Percentiles rank a stretch among this genome's conserved stretches.
These are phyloP conservation scores for Sphecodes monilicornis DNA, from an alignment of 2,888 invertebrate species.

Conservation along the genomic window DNA sequence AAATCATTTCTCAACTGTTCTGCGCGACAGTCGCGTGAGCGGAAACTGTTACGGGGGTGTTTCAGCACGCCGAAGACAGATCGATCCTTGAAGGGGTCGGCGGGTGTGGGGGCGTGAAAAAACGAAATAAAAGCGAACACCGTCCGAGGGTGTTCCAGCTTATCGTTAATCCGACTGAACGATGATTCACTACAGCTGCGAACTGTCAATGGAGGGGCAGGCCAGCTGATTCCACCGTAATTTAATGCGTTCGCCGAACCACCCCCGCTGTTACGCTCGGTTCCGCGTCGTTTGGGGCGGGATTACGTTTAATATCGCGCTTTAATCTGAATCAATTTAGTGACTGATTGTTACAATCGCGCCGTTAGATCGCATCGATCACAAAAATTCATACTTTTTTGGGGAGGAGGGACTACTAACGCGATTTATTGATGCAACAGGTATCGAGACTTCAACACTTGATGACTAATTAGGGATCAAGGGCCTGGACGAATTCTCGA, in stretches of 20 bases:
- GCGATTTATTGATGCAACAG: neutral
- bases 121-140: conserved; percentile 43
- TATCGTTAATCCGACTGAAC: conserved; percentile 54
- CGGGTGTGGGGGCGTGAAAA: no score
- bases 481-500: neutral
- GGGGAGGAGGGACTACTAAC: neutral
- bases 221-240: conserved; percentile 67
- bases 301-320: conserved; percentile 27
- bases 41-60: conserved; percentile 20
- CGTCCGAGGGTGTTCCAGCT: conserved; percentile 36
- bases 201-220: conserved; percentile 63
- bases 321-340: neutral
- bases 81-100: conserved; percentile 38
- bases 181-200: conserved; percentile 68
- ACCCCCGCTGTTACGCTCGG: conserved; percentile 64
- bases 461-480: conserved; percentile 6
- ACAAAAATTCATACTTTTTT: neutral
- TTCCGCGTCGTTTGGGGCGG: conserved; percentile 55
- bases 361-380: neutral
- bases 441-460: neutral
- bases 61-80: conserved; percentile 37
- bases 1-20: conserved; percentile 37
- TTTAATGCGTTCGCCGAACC: conserved; percentile 69
- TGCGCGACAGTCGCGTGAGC: conserved; percentile 28
- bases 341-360: neutral